Percentiles rank a stretch among this genome's conserved stretches.
These are phyloP conservation scores for Acipenser ruthenus DNA, from an alignment of 2,797 vertebrate species.

Conservation along the genomic window DNA sequence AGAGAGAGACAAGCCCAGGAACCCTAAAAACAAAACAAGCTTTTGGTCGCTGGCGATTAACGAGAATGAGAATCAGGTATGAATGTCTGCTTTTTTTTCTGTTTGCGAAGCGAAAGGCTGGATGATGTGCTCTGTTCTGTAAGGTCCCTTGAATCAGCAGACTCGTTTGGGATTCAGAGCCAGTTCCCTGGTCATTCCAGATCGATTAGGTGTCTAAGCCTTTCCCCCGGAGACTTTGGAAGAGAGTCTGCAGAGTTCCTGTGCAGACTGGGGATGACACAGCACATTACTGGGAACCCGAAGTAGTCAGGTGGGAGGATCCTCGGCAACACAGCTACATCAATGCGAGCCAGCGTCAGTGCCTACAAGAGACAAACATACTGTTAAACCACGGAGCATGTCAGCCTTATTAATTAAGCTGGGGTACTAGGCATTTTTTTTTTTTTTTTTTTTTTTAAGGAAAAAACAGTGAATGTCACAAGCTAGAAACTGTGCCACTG, in stretches of 20 bases:
- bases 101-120: background rate
- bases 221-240: conserved; percentile 40
- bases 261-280: conserved; percentile 29
- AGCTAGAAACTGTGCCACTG: too few relatives aligned
- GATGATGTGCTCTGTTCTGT: conserved; percentile 18
- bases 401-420: too few relatives aligned
- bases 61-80: conserved; percentile 32
- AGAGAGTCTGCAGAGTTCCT: conserved; percentile 36
- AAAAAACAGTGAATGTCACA: too few relatives aligned
- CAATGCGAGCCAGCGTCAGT: conserved; percentile 40
- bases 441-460: too few relatives aligned
- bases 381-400: too few relatives aligned
- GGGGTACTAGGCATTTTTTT: too few relatives aligned
- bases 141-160: conserved; percentile 21
- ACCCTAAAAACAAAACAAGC: conserved; percentile 33
- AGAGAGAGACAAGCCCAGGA: conserved; percentile 26
- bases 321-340: conserved; percentile 49
- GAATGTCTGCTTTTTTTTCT: background rate
- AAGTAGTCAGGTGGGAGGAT: conserved; percentile 57
- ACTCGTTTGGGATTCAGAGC: conserved; percentile 30
- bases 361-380: conserved; percentile 43
- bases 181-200: conserved; percentile 43
- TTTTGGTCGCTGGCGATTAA: conserved; percentile 32
- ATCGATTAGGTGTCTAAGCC: conserved; percentile 31
- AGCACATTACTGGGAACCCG: conserved; percentile 30